Conservation (phyloP, 2,888 invertebrate species). For the Apeira syringaria region DNA sequence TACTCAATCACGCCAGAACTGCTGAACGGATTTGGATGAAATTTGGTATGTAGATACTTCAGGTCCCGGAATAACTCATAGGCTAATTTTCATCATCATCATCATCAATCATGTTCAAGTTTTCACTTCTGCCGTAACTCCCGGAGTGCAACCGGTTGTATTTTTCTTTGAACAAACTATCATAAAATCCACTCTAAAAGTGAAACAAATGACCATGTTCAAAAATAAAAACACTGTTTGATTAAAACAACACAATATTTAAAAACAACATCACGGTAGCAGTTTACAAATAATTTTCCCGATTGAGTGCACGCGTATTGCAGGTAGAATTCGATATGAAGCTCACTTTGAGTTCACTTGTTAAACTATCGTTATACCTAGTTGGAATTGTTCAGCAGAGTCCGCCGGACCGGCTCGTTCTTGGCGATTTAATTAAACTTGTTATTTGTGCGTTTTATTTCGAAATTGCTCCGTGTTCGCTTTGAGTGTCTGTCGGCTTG, state of each 20-base stretch:
- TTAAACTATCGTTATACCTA: slow-evolving; percentile 77
- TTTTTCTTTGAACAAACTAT: too few relatives aligned
- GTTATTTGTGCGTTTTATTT: slow-evolving; percentile 82
- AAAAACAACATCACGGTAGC: slow-evolving; percentile 38
- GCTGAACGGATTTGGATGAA: too few relatives aligned
- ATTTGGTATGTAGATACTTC: too few relatives aligned
- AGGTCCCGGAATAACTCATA: too few relatives aligned
- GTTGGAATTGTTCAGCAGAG: slow-evolving; percentile 65
- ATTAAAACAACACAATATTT: slow-evolving; percentile 26
- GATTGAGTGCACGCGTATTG: slow-evolving; percentile 57
- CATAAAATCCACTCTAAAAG: too few relatives aligned
- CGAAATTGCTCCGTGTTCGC: slow-evolving; percentile 66
- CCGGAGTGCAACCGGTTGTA: too few relatives aligned
- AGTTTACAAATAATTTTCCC: slow-evolving; percentile 49
- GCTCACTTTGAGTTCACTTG: slow-evolving; percentile 72
- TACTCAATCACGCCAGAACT: too few relatives aligned
- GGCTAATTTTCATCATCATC: too few relatives aligned
- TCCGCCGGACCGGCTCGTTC: slow-evolving; percentile 48
- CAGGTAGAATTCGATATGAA: slow-evolving; percentile 65
- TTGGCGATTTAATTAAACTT: slow-evolving; percentile 82
- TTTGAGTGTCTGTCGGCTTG: slow-evolving; percentile 69
- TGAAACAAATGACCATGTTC: slow-evolving; percentile 2
- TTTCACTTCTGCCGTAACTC: too few relatives aligned
- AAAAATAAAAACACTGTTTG: slow-evolving; percentile 21
- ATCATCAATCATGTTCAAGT: too few relatives aligned